phyloP scores from a whole-genome alignment of 2,113 vertebrate species.

The Leptobrachium ailaonicum region DNA sequence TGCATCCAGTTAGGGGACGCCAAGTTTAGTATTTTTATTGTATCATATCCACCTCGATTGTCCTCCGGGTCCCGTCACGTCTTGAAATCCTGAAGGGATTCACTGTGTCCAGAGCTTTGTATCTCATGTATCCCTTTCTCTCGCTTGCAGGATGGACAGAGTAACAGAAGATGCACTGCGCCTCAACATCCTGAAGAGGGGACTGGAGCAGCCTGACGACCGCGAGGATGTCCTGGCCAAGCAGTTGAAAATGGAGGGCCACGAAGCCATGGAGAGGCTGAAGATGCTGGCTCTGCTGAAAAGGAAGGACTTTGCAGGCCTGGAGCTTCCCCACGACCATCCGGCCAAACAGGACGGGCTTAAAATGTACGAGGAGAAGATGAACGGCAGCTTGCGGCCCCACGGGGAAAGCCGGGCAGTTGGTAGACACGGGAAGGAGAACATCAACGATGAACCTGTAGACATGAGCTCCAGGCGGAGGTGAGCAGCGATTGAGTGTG shows the following conservation, averaged over 20 bases:
- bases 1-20: no score
- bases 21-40: no score
- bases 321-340: constrained; percentile 74
- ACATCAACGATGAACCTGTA: constrained; percentile 91
- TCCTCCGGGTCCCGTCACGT: no score
- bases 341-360: constrained; percentile 66
- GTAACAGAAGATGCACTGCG: constrained; percentile 93
- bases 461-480: constrained; percentile 94
- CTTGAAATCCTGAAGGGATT: no score
- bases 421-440: constrained; percentile 89
- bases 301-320: constrained; percentile 88
- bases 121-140: no score
- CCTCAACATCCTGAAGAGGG: constrained; percentile 89
- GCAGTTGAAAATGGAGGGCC: constrained; percentile 93
- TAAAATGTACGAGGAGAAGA: constrained; percentile 80
- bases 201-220: constrained; percentile 85
- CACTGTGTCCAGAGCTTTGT: no score
- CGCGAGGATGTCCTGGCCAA: constrained; percentile 92
- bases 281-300: constrained; percentile 96
- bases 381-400: constrained; percentile 73
- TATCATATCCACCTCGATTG: no score
- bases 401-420: constrained; percentile 66
- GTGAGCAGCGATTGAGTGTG: constrained; percentile 62
- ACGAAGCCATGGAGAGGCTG: constrained; percentile 95
- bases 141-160: constrained; percentile 84